Evolutionary conservation across 2,797 vertebrate genomes (phyloP).

Genomic region (Microcaecilia unicolor): DNA sequence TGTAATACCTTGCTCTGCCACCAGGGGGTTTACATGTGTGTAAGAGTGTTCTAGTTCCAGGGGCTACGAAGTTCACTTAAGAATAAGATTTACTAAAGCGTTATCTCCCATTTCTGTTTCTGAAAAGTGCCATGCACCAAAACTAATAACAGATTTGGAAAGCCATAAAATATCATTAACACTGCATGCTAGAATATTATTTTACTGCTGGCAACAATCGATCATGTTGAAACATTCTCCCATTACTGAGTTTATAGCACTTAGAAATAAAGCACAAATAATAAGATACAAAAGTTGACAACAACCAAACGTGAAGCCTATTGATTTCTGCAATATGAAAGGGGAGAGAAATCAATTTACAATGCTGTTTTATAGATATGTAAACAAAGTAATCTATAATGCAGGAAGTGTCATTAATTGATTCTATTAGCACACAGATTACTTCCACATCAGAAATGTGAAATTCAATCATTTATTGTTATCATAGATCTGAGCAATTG

Average conservation of each 20-base stretch:
- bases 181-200: constrained; percentile 22
- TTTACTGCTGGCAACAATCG: constrained; percentile 33
- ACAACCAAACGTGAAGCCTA: constrained; percentile 15
- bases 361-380: constrained; percentile 7
- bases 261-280: constrained; percentile 23
- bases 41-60: too few relatives aligned
- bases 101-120: too few relatives aligned
- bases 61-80: too few relatives aligned
- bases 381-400: background rate
- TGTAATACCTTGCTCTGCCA: too few relatives aligned
- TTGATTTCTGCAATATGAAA: constrained; percentile 28
- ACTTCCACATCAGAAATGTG: too few relatives aligned
- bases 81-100: too few relatives aligned
- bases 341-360: constrained; percentile 24
- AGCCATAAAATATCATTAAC: constrained; percentile 13
- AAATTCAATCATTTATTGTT: too few relatives aligned
- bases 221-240: constrained; percentile 29
- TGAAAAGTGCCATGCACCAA: too few relatives aligned
- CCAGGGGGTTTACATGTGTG: too few relatives aligned
- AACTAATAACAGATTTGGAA: constrained; percentile 11
- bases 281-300: constrained; percentile 16
- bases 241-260: constrained; percentile 37
- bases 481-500: too few relatives aligned
- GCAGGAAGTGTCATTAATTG: constrained; percentile 7
- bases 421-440: background rate